Base-by-base conservation (phyloP, 2,888 invertebrate species). In the Gryllus longicercus region DNA sequence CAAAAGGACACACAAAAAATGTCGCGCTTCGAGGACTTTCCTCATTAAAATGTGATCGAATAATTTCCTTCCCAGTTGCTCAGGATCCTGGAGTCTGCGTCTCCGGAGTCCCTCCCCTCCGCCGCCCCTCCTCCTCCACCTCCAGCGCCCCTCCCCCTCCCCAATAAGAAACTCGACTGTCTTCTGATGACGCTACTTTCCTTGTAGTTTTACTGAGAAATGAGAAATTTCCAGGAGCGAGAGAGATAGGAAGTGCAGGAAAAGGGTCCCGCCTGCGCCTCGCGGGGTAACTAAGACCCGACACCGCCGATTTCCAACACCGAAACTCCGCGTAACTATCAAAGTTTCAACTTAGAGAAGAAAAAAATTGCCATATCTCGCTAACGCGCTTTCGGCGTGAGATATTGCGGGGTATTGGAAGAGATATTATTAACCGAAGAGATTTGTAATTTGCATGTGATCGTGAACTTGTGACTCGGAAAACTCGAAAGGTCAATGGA, bases 31-130 rank as follows among this genome's bases (percentile, higher is more conserved):
- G 81, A 78, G 63, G 81, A 81, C 81, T 83, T 82, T 80, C 75
- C 81, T 82, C 76, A 82, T 80, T 81, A 83, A 83, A 83, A 82
- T 82, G 78, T 83, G 81, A 83, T 82, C 82, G 82, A 83, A 75
- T 78, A 79, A 78, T 82, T 79, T 49, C 80, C 80, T 81, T 77
- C 74, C 80, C 81, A 78, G 79, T 74, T 75, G 21, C 75, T 75
- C 75, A 14, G 63, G 63, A 23, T 51, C 78, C n/a, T 5, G 63
- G 25, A 4, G 5, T 12, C n/a, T 50, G 63, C 74, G 23, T 78
- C 74, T 74, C 21, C 49, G 23, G 50, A 14, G 75, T n/a, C 38
- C 75, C 21, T 2, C 76, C 63, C 51, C 14, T 3, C 12, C 18
- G 2, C 51, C 14, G 12, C 25, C 75, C 25, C 75, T n/a, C 74